These are phyloP conservation scores for Tragopan temminckii DNA, from an alignment of 2,797 vertebrate species.

Conservation along the genomic window DNA sequence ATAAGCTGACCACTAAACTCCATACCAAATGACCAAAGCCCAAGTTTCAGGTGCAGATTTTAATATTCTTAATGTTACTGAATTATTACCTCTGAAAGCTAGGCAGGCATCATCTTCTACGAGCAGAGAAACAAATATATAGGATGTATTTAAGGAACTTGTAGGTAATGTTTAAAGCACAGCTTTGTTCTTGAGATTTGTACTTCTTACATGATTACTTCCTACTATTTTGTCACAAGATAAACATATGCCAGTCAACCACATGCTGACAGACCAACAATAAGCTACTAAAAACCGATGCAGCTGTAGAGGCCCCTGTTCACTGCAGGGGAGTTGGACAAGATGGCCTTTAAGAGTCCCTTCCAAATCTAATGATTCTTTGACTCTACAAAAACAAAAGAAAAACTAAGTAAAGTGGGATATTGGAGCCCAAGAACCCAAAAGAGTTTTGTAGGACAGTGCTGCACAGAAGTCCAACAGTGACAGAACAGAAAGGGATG, in stretches of 20 bases:
- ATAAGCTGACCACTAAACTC: neutral
- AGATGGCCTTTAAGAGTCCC: too few species aligned
- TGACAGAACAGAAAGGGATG: neutral
- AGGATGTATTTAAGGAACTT: neutral
- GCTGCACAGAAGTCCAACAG: neutral
- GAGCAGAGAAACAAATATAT: neutral
- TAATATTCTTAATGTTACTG: neutral
- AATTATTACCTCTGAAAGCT: neutral
- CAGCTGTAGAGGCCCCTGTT: too few species aligned
- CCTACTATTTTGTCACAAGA: neutral
- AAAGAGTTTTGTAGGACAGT: neutral
- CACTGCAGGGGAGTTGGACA: too few species aligned
- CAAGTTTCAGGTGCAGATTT: neutral
- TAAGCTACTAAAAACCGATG: neutral
- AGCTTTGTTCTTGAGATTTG: neutral
- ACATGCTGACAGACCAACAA: neutral
- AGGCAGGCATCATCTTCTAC: neutral
- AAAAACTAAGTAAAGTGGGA: neutral
- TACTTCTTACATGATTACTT: neutral
- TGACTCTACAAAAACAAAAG: neutral
- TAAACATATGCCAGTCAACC: neutral
- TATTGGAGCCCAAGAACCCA: neutral
- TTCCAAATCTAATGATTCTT: too few species aligned
- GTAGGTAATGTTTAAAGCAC: neutral
- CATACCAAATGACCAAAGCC: neutral